Percentiles rank a stretch among this genome's conserved stretches.
phyloP scores from a whole-genome alignment of 2,797 vertebrate genomes.

The Sciurus carolinensis region DNA sequence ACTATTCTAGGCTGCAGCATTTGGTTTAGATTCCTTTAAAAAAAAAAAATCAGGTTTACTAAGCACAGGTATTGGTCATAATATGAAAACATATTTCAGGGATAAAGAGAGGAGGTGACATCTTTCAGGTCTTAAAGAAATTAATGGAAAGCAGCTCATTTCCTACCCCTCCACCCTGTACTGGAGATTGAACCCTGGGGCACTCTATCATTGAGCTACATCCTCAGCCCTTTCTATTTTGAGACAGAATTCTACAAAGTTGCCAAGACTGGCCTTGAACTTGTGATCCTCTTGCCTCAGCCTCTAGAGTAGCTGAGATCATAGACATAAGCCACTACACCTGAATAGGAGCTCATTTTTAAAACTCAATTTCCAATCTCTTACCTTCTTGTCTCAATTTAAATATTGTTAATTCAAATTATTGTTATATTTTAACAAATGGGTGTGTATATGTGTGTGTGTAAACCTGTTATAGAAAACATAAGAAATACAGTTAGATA shows the following conservation, averaged over 20 bases:
- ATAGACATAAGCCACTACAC: no score
- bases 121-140: constrained; percentile 15
- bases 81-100: constrained; percentile 33
- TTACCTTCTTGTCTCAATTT: constrained; percentile 25
- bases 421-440: neutral
- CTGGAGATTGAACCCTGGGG: no score
- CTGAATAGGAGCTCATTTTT: constrained; percentile 6
- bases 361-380: constrained; percentile 49
- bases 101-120: neutral
- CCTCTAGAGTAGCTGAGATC: no score
- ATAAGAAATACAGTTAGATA: constrained; percentile 14
- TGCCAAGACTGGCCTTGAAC: no score
- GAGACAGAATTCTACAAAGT: neutral
- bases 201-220: no score
- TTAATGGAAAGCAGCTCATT: neutral
- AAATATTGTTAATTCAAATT: neutral
- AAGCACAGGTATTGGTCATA: neutral
- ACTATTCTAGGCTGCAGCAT: neutral
- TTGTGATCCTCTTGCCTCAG: no score
- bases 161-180: no score
- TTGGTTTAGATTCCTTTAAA: neutral
- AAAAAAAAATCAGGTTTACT: constrained; percentile 42
- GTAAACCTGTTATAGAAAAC: constrained; percentile 30
- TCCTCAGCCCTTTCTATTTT: no score
- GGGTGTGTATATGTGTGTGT: neutral